Conservation (phyloP, 2,888 invertebrate genomes). For the Adineta ricciae region DNA sequence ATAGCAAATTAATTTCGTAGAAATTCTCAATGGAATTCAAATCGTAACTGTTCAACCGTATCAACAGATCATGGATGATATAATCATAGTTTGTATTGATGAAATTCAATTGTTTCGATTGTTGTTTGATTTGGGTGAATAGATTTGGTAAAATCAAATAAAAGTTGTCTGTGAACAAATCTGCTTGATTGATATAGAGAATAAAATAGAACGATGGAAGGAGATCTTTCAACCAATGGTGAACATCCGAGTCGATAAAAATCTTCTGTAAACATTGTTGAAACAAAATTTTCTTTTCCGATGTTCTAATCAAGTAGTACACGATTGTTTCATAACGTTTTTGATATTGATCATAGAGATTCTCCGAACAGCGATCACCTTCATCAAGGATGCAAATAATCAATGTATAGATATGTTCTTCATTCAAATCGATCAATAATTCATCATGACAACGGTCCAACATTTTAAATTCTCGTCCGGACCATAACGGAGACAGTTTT, state of each 20-base stretch:
- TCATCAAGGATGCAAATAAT: background rate
- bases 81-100: conserved; percentile 16
- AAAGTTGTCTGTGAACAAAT: background rate
- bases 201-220: background rate
- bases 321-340: background rate
- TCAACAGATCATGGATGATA: conserved; percentile 10
- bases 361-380: background rate
- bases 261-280: background rate
- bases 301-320: background rate
- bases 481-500: conserved; percentile 1
- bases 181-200: background rate
- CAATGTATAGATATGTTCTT: background rate
- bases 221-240: background rate
- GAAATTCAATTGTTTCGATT: background rate
- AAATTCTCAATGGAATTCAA: background rate
- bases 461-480: conserved; percentile 16
- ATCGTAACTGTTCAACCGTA: conserved; percentile 14
- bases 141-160: conserved; percentile 21
- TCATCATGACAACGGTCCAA: conserved; percentile 16
- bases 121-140: background rate
- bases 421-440: background rate
- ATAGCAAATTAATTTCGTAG: background rate
- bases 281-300: background rate
- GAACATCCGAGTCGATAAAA: background rate
- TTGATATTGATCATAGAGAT: background rate